These are phyloP conservation scores for Semaprochilodus insignis DNA, from an alignment of 2,797 vertebrate species.

Conservation along the genomic window DNA sequence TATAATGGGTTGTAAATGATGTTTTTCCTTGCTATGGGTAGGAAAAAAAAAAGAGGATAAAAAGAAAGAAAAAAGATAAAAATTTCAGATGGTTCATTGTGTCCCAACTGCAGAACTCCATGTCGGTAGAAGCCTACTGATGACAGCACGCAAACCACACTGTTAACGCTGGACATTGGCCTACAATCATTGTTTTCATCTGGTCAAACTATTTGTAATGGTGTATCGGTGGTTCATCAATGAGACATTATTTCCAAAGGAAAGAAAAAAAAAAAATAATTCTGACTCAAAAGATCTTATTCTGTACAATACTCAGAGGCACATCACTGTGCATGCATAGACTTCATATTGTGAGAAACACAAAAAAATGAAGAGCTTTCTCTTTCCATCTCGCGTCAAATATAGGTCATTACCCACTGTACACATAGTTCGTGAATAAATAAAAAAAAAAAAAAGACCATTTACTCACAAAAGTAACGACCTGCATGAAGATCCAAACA, in stretches of 20 bases:
- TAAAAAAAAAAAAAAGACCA: neutral
- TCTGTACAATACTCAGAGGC: constrained; percentile 42
- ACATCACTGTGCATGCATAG: constrained; percentile 61
- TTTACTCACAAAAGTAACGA: neutral
- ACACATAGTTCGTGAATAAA: constrained; percentile 23
- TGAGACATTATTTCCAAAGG: neutral
- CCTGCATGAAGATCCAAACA: constrained; percentile 1
- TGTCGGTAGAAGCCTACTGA: neutral
- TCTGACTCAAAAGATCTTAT: constrained; percentile 28
- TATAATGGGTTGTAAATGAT: neutral
- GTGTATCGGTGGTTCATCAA: neutral
- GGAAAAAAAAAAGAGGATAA: neutral
- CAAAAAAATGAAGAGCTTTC: constrained; percentile 19
- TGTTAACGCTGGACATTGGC: neutral
- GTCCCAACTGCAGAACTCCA: too few species aligned
- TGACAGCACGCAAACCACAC: neutral
- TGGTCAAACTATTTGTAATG: neutral
- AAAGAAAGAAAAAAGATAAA: neutral
- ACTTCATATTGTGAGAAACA: constrained; percentile 51
- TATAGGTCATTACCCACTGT: neutral
- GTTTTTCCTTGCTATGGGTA: neutral
- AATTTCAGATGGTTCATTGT: neutral
- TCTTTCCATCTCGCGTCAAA: neutral
- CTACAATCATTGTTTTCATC: neutral
- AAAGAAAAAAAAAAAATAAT: too few species aligned